Evolutionary conservation across 2,888 invertebrate species (phyloP), one percentile per base, ranked within the genome.

Genomic region (Platerodrilus igneus): DNA sequence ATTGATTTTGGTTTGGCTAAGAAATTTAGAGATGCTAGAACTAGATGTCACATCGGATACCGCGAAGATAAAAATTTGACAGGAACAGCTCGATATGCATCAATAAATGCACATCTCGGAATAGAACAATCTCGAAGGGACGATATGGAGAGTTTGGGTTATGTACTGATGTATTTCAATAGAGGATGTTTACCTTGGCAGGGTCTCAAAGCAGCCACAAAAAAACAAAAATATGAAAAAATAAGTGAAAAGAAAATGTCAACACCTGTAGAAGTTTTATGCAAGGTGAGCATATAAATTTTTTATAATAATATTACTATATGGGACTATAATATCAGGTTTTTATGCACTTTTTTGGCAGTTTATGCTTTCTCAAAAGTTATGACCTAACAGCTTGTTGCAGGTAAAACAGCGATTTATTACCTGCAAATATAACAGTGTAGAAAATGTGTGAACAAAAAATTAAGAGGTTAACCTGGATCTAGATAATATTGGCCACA

Each of bases 161-260:
- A 99, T 69, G 97, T 99, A 51, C 84, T 99, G 65, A 97, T 99
- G 96, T 99, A 99, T 75, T 99, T 91, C 76, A 96, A 88, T 72
- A 79, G 87, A 54, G 92, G 93, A 45, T 86, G 87, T 46, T 74
- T 97, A 60, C 95, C 96, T 2, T 97, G 96, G 96, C 96, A 97
- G 70, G 96, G 96, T 17, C 78, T 96, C 55, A 95, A 90, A 73
- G 99, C 97, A 28, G 93, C 92, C 48, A 97, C 91, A 38, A 99
- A 97, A 76, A 95, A 94, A 70, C 96, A 97, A 68, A 99, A 97
- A 69, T 97, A 99, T 68, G 97, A 99, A 70, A 90, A 95, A 71
- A 99, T 99, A 66, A 94, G 94, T 66, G 97, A 99, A 72, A 96
- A 96, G 76, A 99, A 99, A 72, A 97, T 97, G 96, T 93, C 95